Evolutionary conservation across 2,113 vertebrate species (phyloP), one percentile per base, ranked within the genome.

Genomic region (Collichthys lucidus): DNA sequence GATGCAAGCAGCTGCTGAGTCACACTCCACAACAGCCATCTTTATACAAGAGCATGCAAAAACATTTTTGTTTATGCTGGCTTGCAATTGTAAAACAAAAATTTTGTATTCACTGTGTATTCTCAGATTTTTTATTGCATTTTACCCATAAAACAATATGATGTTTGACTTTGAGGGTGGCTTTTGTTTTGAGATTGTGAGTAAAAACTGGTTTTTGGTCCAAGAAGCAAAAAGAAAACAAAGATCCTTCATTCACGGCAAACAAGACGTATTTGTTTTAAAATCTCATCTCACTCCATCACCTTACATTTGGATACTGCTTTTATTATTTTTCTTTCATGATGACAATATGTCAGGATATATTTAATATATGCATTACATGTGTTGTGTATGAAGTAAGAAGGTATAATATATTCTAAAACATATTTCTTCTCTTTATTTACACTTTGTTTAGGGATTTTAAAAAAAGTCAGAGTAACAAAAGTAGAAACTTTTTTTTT

Each of bases 391-490:
- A 92, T 94, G 94, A 94, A 94, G 94, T 94, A 80, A 93, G 88
- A 94, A 93, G 86, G 86, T 93, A 94, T 96, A 96, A 96, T 96
- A 95, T 96, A 96, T 96, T 95, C 83, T 85, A 88, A 88, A 91
- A 79, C 80, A 77, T 91, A 88, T 92, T 91, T 88, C 83, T 90
- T 93, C 89, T 89, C 93, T 86, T 93, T 92, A 91, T 91, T 79
- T 93, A 90, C 88, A 80, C 59, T 61, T 88, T 92, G 75, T 88
- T 77, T 94, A 92, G 88, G 85, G 80, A 83, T 86, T 71, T 80
- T 8, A 40, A 35, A 35, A 35, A 79, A 90, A 85, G 83, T 87
- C 85, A 85, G 61, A 88, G 73, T 92, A 91, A 90, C 79, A 92
- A 89, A 86, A 77, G 81, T 91, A 86, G 70, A 63, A 74, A 71